Percentiles rank a stretch among this genome's conserved stretches.
phyloP scores from a whole-genome alignment of 2,797 vertebrate genomes.

The Austrolebias charrua region DNA sequence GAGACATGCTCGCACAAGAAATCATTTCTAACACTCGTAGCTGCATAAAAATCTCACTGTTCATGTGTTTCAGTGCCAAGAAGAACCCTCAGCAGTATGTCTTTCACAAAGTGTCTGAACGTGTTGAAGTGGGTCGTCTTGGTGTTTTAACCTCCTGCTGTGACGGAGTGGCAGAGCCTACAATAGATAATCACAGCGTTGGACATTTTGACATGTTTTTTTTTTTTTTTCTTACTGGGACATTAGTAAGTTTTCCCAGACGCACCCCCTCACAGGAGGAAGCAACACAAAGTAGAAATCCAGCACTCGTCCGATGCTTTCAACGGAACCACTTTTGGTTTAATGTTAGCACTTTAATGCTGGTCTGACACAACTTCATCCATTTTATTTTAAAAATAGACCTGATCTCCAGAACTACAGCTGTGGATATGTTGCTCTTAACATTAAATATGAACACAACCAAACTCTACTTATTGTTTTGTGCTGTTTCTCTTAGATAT shows the following conservation, averaged over 20 bases:
- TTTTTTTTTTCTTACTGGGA: background rate
- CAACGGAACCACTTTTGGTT: background rate
- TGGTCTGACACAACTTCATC: background rate
- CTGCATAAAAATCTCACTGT: constrained; percentile 4
- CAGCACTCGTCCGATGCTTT: background rate
- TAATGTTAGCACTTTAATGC: background rate
- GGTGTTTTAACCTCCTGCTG: constrained; percentile 12
- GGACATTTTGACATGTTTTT: background rate
- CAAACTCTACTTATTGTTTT: background rate
- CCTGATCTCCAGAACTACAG: background rate
- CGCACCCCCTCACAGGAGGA: background rate
- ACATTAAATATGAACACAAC: background rate
- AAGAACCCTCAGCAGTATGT: constrained; percentile 2
- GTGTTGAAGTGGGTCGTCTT: constrained; percentile 4
- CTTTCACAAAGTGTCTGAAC: constrained; percentile 1
- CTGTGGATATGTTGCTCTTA: background rate
- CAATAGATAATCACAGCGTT: background rate
- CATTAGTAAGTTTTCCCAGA: constrained; percentile 6
- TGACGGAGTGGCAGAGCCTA: constrained; percentile 7
- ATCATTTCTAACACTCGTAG: constrained; percentile 21
- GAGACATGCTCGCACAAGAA: constrained; percentile 26
- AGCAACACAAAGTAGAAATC: background rate
- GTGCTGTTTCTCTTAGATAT: constrained; percentile 19
- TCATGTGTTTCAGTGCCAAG: constrained; percentile 5
- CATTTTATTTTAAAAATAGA: background rate